phyloP scores from a whole-genome alignment of 2,797 vertebrate genomes.

The Acanthurus leucopareius region DNA sequence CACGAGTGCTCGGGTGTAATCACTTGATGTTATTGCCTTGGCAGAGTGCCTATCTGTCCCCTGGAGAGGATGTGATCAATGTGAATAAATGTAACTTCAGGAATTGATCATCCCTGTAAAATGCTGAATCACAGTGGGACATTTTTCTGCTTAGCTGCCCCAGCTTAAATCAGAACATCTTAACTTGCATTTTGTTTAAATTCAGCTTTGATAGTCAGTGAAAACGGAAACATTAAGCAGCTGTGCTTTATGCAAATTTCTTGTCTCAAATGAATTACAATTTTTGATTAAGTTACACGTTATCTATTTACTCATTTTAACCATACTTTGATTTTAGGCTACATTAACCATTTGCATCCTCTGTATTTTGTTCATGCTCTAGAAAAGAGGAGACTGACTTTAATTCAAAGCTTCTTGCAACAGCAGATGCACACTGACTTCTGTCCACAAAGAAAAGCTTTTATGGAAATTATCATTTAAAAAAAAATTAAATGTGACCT shows the following conservation, averaged over 20 bases:
- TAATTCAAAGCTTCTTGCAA: no score
- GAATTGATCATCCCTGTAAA: neutral
- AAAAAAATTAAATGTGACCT: no score
- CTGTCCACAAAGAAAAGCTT: no score
- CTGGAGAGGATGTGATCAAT: conserved; percentile 14
- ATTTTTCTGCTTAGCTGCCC: neutral
- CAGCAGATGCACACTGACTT: no score
- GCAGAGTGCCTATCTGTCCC: neutral
- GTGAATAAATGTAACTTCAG: neutral
- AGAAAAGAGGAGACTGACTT: no score
- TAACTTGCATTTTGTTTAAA: neutral
- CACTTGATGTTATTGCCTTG: conserved; percentile 29
- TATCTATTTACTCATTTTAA: no score
- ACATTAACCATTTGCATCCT: no score
- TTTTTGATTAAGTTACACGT: no score
- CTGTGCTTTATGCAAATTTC: neutral
- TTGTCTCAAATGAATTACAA: no score
- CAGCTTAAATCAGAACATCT: neutral
- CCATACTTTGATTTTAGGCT: no score
- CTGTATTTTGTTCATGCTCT: no score
- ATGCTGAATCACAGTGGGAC: neutral
- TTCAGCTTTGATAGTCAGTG: neutral
- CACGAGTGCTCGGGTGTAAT: conserved; percentile 27
- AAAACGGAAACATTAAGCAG: neutral
- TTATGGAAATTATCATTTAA: no score